These are phyloP conservation scores for Myotis planiceps DNA, from an alignment of 2,797 vertebrate genomes.

Conservation along the genomic window DNA sequence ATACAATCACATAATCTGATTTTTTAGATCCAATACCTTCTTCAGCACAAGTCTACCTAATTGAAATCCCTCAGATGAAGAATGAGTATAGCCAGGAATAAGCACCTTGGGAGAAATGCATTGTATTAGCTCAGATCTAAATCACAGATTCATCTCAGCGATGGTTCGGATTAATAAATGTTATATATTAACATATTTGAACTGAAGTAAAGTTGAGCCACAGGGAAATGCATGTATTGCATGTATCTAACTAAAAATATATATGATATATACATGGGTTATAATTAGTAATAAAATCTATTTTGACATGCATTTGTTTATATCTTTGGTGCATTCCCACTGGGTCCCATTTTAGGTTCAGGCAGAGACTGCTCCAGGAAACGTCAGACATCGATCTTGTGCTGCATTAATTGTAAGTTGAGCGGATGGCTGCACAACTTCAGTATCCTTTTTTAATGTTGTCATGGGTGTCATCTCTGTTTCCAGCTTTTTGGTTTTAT, in stretches of 20 bases:
- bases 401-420: slow-evolving; percentile 80
- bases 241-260: background rate
- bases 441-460: slow-evolving; percentile 81
- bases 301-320: background rate
- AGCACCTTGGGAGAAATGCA: background rate
- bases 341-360: background rate
- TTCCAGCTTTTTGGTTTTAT: slow-evolving; percentile 87
- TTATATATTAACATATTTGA: background rate
- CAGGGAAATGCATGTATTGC: background rate
- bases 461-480: slow-evolving; percentile 82
- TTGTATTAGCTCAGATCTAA: slow-evolving; percentile 21
- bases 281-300: slow-evolving; percentile 1
- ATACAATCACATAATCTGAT: background rate
- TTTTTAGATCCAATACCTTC: background rate
- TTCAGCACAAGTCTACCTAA: background rate
- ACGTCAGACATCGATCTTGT: slow-evolving; percentile 76
- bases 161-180: background rate
- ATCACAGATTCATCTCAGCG: background rate
- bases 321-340: background rate
- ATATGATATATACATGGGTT: background rate
- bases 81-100: background rate
- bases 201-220: background rate
- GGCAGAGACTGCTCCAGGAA: slow-evolving; percentile 7
- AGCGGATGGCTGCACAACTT: slow-evolving; percentile 72
- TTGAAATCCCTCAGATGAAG: background rate